Base-by-base conservation (phyloP, 2,888 invertebrate genomes). In the Myopa tessellatipennis region DNA sequence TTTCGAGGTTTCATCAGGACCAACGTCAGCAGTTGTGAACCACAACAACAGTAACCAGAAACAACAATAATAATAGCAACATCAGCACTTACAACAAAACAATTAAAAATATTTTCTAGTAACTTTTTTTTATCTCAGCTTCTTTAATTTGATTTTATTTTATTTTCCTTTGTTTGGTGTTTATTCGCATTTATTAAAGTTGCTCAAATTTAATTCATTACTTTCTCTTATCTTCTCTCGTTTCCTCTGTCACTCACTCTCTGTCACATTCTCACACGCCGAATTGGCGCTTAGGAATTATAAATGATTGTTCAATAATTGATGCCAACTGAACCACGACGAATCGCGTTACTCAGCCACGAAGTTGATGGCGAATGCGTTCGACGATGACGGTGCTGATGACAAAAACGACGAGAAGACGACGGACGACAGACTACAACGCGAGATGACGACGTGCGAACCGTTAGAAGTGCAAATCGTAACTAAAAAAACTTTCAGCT, bases 381-480 rank as follows among this genome's bases (percentile, higher is more conserved):
- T 45, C 18, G n/a, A 14, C 18, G 40, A 38, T n/a, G 68, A 38
- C 68, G 68, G 36, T 38, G 36, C 26, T 71, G 71, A 38, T 55
- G 58, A 58, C 34, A 71, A 38, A 58, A 55, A n/a, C 5, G 61
- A 63, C 50, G 45, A 45, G 45, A 45, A 45, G 45, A 10, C 45
- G 45, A 45, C 45, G 45, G 10, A 55, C 63, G 40, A 16, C 18
- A 63, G 61, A 63, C 50, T 82, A 81, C 78, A 83, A 85, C 86
- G 85, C 88, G 86, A 85, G 85, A 84, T 1, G 82, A 81, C 78
- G 83, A 85, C 86, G 85, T 87, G 86, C 85, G 85, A 84, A 83
- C 84, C 80, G 83, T 82, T 83, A 82, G 83, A 80, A 85, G 84
- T 85, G 83, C 82, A 83, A 87, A 85, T 85, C 82, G 82, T 82